Evolutionary conservation across 64 coral and sea anemone species (phyloP), one percentile per base, ranked within the genome.

Genomic region (Pachyseris speciosa): DNA sequence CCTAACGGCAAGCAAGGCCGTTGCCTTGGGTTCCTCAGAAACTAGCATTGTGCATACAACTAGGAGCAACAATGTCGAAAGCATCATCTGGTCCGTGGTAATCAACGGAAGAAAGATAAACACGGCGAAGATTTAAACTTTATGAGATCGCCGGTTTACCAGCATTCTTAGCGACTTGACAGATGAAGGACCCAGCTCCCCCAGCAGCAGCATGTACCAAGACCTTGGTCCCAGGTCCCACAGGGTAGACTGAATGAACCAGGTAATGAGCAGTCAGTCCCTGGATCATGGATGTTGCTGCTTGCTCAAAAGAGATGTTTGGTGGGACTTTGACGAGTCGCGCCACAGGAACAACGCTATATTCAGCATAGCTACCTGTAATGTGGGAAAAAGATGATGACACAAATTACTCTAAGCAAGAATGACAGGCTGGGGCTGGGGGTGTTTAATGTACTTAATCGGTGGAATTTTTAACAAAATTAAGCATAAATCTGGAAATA

Each of bases 181-280:
- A 92, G 3, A 92, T 37, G 3, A 86, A 55, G 8, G 58, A 92
- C 42, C 90, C 90, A 9, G 90, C 76, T 0, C 90, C 90, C 1
- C 90, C 90, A 76, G 90, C 90, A 74, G 83, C 90, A 37, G 80
- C 90, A 73, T 92, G 90, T 12, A 92, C 71, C 90, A 92, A 30
- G n/a, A 92, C 70, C 45, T 63, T 75, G 55, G 74, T 83, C 20
- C 81, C 90, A 65, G 81, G 80, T 33, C 73, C 58, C 39, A 86
- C 68, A 4, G 58, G 81, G 45, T 75, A 74, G 8, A 74, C 55
- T 48, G 90, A 52, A 25, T 73, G 83, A 25, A 66, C 69, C 39
- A 92, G 22, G 40, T 92, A 92, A 75, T 92, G 90, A 33, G 90
- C 90, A 6, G 90, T 92, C 81, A 92, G 75, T 0, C 90, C 90